Percentiles rank a stretch among this genome's conserved stretches.
Evolutionary conservation across 2,888 invertebrate genomes (phyloP).

Genomic region (Oithona nana): DNA sequence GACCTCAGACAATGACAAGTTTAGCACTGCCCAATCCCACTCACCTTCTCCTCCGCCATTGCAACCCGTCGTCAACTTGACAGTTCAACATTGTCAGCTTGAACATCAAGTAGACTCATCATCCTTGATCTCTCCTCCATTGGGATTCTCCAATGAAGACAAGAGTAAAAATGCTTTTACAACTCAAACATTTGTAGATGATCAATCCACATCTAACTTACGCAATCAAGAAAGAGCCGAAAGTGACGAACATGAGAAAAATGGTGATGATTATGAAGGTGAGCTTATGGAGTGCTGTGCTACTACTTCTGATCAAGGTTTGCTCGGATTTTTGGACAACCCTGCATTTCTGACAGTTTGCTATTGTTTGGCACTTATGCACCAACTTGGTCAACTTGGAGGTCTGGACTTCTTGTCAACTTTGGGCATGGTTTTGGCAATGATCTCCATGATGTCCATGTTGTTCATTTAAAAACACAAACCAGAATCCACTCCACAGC

Average conservation of each 20-base stretch:
- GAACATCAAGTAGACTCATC: no score
- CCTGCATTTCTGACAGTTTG: background rate
- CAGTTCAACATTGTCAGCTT: background rate
- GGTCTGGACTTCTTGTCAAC: constrained; percentile 52
- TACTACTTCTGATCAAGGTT: no score
- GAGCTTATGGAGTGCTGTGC: background rate
- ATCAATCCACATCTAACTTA: background rate
- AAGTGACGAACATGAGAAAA: background rate
- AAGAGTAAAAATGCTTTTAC: no score
- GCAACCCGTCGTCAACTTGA: background rate
- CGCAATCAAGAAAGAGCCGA: background rate
- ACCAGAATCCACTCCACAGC: no score
- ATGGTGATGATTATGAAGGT: background rate
- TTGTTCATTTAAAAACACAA: constrained; percentile 18
- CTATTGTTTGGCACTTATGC: background rate
- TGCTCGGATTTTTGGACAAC: no score
- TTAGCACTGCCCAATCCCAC: no score
- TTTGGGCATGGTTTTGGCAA: constrained; percentile 51
- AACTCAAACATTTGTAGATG: background rate
- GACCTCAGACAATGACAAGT: no score
- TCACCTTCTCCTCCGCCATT: background rate
- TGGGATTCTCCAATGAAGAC: no score
- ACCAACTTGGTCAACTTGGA: constrained; percentile 35
- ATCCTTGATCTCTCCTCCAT: no score
- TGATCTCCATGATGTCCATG: constrained; percentile 25